Percentiles rank a stretch among this genome's conserved stretches.
Evolutionary conservation across 1,140 invertebrate species (phyloP).

Genomic region (Melipona quadrifasciata): DNA sequence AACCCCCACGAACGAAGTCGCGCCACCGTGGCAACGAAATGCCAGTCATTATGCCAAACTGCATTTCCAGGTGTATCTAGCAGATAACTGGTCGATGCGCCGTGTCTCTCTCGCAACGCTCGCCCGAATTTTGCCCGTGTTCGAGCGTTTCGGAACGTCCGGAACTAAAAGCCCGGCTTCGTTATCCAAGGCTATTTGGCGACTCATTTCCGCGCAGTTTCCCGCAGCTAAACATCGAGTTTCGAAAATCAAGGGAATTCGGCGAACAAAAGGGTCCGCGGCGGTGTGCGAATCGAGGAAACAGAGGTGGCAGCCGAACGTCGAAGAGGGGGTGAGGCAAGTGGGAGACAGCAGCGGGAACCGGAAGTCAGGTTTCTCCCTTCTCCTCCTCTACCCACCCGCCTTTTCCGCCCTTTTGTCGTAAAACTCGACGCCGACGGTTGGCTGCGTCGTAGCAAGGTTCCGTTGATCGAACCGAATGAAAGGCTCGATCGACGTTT

Average conservation of each 20-base stretch:
- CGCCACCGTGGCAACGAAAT: background rate
- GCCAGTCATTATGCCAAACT: too few species aligned
- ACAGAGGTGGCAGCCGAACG: background rate
- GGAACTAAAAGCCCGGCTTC: background rate
- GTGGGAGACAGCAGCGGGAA: background rate
- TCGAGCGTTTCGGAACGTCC: background rate
- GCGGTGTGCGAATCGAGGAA: constrained; percentile 12
- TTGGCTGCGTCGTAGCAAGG: constrained; percentile 26
- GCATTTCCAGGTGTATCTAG: too few species aligned
- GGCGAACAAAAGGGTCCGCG: constrained; percentile 50
- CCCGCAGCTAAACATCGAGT: constrained; percentile 9
- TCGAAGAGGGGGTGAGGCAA: background rate
- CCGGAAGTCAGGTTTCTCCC: constrained; percentile 47
- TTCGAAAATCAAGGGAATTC: constrained; percentile 48
- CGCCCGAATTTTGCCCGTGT: background rate
- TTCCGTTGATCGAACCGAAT: constrained; percentile 47
- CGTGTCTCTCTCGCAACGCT: too few species aligned
- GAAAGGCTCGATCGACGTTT: constrained; percentile 57
- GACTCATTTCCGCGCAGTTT: constrained; percentile 31
- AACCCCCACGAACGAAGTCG: background rate
- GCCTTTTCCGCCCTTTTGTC: constrained; percentile 51
- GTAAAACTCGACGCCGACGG: constrained; percentile 43
- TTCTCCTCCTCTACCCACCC: too few species aligned
- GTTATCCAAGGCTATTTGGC: constrained; percentile 18
- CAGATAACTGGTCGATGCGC: too few species aligned